phyloP scores from a whole-genome alignment of 1,140 invertebrate species.

The Hylyphantes graminicola region DNA sequence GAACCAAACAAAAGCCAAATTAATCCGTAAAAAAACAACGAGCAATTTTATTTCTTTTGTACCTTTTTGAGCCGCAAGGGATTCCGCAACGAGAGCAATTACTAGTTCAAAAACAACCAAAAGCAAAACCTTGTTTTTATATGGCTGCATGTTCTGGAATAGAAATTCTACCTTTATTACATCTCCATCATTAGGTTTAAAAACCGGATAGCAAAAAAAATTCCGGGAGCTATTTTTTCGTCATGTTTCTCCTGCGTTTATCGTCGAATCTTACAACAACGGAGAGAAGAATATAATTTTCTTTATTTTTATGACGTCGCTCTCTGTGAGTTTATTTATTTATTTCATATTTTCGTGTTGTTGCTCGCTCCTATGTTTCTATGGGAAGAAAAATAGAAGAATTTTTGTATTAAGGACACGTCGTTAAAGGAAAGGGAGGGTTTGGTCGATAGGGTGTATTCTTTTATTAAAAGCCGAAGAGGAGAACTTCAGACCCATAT shows the following conservation, averaged over 20 bases:
- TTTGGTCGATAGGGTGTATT: constrained; percentile 13
- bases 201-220: constrained; percentile 5
- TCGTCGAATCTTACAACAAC: constrained; percentile 39
- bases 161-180: constrained; percentile 50
- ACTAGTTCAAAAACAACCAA: constrained; percentile 18
- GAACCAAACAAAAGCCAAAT: background rate
- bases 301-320: constrained; percentile 35
- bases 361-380: constrained; percentile 2
- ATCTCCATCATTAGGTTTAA: constrained; percentile 46
- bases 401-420: constrained; percentile 34
- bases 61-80: background rate
- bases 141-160: background rate
- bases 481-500: constrained; percentile 12
- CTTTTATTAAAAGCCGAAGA: constrained; percentile 38
- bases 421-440: constrained; percentile 9
- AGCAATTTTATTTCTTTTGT: background rate
- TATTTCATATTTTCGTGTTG: constrained; percentile 27
- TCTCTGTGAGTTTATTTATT: constrained; percentile 13
- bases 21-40: background rate
- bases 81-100: constrained; percentile 35
- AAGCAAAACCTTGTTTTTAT: constrained; percentile 25
- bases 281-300: constrained; percentile 15
- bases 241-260: background rate
- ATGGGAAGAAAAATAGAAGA: constrained; percentile 3
- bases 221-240: background rate